A percentile compares a stretch with the other conserved stretches of the same genome.
These are phyloP conservation scores for Artemia sp. DNA, from an alignment of 2,888 invertebrate genomes.

Conservation along the genomic window DNA sequence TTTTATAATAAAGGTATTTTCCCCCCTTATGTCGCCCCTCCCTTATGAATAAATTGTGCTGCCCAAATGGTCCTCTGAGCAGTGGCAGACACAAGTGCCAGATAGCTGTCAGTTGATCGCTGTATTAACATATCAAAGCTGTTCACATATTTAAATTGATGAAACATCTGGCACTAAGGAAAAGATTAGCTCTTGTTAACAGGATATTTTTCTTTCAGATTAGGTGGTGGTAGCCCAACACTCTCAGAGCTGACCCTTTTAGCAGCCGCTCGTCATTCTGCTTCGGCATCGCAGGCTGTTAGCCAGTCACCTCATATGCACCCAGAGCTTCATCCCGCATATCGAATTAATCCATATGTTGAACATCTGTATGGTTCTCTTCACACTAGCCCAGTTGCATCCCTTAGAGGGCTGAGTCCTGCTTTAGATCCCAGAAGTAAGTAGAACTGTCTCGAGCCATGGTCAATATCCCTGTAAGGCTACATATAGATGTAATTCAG, in stretches of 20 bases:
- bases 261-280: slow-evolving; percentile 25
- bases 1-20: too few species aligned
- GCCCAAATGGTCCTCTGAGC: too few species aligned
- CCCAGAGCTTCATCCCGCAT: slow-evolving; percentile 38
- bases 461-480: background rate
- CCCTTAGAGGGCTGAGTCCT: slow-evolving; percentile 41
- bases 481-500: too few species aligned
- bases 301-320: slow-evolving; percentile 25
- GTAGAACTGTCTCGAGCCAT: slow-evolving; percentile 5
- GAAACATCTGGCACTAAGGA: too few species aligned
- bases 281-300: slow-evolving; percentile 18
- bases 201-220: slow-evolving; percentile 10
- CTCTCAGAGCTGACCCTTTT: slow-evolving; percentile 28
- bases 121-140: too few species aligned
- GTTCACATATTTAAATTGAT: too few species aligned
- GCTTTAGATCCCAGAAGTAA: slow-evolving; percentile 36
- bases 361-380: slow-evolving; percentile 57
- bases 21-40: too few species aligned
- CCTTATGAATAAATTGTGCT: too few species aligned
- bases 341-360: slow-evolving; percentile 53
- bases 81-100: too few species aligned
- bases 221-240: slow-evolving; percentile 24
- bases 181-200: too few species aligned
- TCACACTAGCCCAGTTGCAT: slow-evolving; percentile 46
- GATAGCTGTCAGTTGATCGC: too few species aligned